Evolutionary conservation across 2,888 invertebrate genomes (phyloP).

Genomic region (Eulithis prunata): DNA sequence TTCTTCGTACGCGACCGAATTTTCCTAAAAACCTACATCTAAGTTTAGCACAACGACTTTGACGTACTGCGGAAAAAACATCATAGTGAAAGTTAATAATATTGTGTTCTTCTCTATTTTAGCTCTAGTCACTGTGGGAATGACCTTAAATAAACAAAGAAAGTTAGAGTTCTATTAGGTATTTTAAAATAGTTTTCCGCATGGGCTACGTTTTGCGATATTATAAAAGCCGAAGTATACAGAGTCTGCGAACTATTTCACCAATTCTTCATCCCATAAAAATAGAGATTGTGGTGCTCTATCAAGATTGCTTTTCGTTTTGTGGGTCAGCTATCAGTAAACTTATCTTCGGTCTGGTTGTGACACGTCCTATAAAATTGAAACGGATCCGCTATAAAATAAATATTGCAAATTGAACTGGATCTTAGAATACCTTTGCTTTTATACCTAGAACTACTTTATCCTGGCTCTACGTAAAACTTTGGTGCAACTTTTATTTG

Average conservation of each 20-base stretch:
- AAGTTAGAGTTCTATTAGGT: no score
- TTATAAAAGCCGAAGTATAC: no score
- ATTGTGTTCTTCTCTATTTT: no score
- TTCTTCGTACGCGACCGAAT: slow-evolving; percentile 52
- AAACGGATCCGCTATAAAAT: slow-evolving; percentile 41
- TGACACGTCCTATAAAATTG: slow-evolving; percentile 46
- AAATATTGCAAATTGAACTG: slow-evolving; percentile 52
- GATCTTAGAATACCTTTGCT: slow-evolving; percentile 4
- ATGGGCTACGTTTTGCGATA: no score
- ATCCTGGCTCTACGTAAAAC: neutral
- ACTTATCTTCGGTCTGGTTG: slow-evolving; percentile 49
- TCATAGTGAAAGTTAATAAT: neutral
- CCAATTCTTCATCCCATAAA: slow-evolving; percentile 17
- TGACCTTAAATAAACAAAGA: no score
- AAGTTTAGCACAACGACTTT: slow-evolving; percentile 43
- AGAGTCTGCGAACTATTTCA: neutral
- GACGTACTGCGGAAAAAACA: slow-evolving; percentile 36
- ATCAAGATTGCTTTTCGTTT: slow-evolving; percentile 41
- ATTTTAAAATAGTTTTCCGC: no score
- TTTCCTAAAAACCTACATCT: slow-evolving; percentile 56
- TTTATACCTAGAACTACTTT: neutral
- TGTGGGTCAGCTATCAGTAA: slow-evolving; percentile 52
- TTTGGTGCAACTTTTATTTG: no score
- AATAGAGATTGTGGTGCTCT: slow-evolving; percentile 34
- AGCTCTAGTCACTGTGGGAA: no score